Base-by-base conservation (phyloP, 2,113 vertebrate species). In the mouse (Mus musculus) region DNA sequence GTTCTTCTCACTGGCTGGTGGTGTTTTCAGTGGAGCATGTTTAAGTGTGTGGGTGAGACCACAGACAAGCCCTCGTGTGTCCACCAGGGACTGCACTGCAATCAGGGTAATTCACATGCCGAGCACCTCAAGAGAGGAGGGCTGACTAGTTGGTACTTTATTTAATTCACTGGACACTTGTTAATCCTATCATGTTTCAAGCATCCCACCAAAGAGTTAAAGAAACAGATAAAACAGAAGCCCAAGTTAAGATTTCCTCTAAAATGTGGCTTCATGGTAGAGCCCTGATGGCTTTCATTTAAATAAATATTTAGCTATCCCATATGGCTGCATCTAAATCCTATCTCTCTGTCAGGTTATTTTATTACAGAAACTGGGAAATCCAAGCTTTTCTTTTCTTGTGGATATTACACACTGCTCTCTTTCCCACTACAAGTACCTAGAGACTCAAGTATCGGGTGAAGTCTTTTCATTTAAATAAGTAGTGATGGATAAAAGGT, bases 391-490 rank as follows among this genome's bases (percentile, higher is more conserved):
- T 71, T 42, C 30, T 73, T 94, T 95, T 80, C 61, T 86, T 91
- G 42, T 86, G 14, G 81, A 3, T 72, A 61, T 96, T 80, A 88
- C 0, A 88, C 26, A 5, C 7, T n/a, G 28, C 85, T 46, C 30
- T 88, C 76, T 96, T 89, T 89, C 36, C 26, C 13, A 1, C 14
- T 77, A 42, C 59, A 80, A 81, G 56, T 30, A 28, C 69, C 78
- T 54, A 63, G 56, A 95, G 95, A 91, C 77, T 84, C 39, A 86
- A 42, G 20, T 88, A 89, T 89, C 73, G 78, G 54, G 63, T 84
- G 65, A 94, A 96, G 52, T 90, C 65, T 89, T 97, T 95, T 89
- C 81, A 91, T 96, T 97, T 89, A 96, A 97, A 93, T 95, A 95
- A 94, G 81, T 89, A 97, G 77, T 91, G 87, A 96, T 84, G 78